Percentiles rank a stretch among this genome's conserved stretches.
Evolutionary conservation across 2,113 vertebrate species (phyloP).

Genomic region (Epinephelus cyanopodus): DNA sequence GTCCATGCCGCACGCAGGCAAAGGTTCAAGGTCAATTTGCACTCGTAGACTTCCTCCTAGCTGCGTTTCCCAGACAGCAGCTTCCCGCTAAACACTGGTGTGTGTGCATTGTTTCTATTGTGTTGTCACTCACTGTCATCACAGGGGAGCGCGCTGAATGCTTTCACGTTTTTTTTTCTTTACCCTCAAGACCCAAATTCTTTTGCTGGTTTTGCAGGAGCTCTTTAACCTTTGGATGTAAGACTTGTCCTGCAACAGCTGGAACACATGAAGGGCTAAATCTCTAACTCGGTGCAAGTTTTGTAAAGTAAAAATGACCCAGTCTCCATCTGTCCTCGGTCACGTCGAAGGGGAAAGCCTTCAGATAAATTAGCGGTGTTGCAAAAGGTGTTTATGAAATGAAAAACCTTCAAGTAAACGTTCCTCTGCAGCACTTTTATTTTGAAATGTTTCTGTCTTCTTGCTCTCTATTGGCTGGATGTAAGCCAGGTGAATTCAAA

Average conservation of each 20-base stretch:
- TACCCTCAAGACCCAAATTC: not conserved
- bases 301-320: not conserved
- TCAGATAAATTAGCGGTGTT: slow-evolving; percentile 3
- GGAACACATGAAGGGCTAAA: not conserved
- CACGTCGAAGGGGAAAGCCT: not conserved
- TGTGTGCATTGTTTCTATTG: slow-evolving; percentile 26
- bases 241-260: slow-evolving; percentile 9
- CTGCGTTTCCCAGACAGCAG: slow-evolving; percentile 27
- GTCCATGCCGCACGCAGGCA: slow-evolving; percentile 17
- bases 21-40: slow-evolving; percentile 49
- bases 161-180: not conserved
- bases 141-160: not conserved
- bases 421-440: not conserved
- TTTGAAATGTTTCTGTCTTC: not conserved
- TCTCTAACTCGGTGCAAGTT: not conserved
- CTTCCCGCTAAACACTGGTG: slow-evolving; percentile 26
- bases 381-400: not conserved
- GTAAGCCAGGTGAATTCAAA: slow-evolving; percentile 22
- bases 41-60: slow-evolving; percentile 14
- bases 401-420: not conserved
- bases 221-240: not conserved
- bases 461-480: not conserved
- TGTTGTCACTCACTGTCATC: not conserved
- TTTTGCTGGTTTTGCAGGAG: not conserved
- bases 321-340: not conserved